phyloP scores from a whole-genome alignment of 2,113 vertebrate species.

The Jacana jacana region DNA sequence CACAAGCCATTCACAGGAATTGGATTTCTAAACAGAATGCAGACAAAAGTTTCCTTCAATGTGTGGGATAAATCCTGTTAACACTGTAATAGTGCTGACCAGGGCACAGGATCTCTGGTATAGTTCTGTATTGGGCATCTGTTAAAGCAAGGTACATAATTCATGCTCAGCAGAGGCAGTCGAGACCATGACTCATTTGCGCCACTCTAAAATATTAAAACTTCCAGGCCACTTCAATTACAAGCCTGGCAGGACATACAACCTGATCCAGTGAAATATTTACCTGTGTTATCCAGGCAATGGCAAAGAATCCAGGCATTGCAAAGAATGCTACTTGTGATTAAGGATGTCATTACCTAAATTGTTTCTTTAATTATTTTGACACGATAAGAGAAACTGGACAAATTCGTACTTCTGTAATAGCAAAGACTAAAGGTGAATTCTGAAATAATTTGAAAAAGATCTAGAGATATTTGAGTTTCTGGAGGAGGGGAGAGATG shows the following conservation, averaged over 20 bases:
- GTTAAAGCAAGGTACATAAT: conserved; percentile 7
- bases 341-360: not conserved
- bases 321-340: not conserved
- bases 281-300: not conserved
- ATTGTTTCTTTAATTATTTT: not conserved
- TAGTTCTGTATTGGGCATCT: not conserved
- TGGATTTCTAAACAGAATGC: not conserved
- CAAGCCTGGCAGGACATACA: conserved; percentile 24
- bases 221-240: conserved; percentile 36
- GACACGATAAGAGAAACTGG: not conserved
- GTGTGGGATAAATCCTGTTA: not conserved
- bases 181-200: conserved; percentile 49
- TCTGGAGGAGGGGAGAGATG: not conserved
- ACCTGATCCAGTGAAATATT: conserved; percentile 17
- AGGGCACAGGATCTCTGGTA: not conserved
- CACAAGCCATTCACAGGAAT: not conserved
- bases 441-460: not conserved
- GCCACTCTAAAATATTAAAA: conserved; percentile 64
- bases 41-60: not conserved
- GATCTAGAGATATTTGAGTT: not conserved
- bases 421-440: not conserved
- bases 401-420: not conserved
- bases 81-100: not conserved
- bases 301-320: not conserved
- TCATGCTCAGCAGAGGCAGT: conserved; percentile 12